Conservation (phyloP, 2,888 invertebrate genomes). For the Chrysomela aeneicollis region DNA sequence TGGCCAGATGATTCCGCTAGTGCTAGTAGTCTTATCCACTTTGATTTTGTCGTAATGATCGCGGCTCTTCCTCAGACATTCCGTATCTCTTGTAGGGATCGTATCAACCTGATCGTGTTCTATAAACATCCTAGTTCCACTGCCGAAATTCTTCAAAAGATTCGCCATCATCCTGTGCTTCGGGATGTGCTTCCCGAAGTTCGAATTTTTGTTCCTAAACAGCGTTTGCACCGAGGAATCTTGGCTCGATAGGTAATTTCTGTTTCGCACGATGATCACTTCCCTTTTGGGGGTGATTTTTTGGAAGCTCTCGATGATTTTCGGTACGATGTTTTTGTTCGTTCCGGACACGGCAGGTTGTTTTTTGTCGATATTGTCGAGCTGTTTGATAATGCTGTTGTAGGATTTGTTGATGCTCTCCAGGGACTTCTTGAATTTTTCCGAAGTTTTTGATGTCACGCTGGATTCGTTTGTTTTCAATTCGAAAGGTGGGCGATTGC, state of each 20-base stretch:
- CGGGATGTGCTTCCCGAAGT: slow-evolving; percentile 46
- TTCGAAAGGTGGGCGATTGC: slow-evolving; percentile 45
- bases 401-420: slow-evolving; percentile 32
- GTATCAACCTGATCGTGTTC: slow-evolving; percentile 20
- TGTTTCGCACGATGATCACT: slow-evolving; percentile 13
- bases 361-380: slow-evolving; percentile 23
- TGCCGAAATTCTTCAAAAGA: slow-evolving; percentile 40
- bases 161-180: slow-evolving; percentile 48
- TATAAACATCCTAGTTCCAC: not conserved
- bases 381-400: slow-evolving; percentile 30
- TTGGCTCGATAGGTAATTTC: slow-evolving; percentile 15
- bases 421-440: slow-evolving; percentile 26
- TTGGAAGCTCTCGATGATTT: slow-evolving; percentile 41
- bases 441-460: slow-evolving; percentile 22
- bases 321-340: slow-evolving; percentile 34
- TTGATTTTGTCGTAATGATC: slow-evolving; percentile 6
- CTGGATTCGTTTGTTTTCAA: slow-evolving; percentile 37
- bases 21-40: slow-evolving; percentile 36
- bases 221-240: slow-evolving; percentile 37
- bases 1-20: slow-evolving; percentile 33
- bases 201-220: slow-evolving; percentile 36
- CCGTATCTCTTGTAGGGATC: slow-evolving; percentile 29
- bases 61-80: slow-evolving; percentile 1
- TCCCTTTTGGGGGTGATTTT: slow-evolving; percentile 32
- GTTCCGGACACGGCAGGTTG: slow-evolving; percentile 13